A percentile compares a stretch with the other conserved stretches of the same genome.
Conservation (phyloP, 2,113 vertebrate species). For the Cynoglossus semilaevis region DNA sequence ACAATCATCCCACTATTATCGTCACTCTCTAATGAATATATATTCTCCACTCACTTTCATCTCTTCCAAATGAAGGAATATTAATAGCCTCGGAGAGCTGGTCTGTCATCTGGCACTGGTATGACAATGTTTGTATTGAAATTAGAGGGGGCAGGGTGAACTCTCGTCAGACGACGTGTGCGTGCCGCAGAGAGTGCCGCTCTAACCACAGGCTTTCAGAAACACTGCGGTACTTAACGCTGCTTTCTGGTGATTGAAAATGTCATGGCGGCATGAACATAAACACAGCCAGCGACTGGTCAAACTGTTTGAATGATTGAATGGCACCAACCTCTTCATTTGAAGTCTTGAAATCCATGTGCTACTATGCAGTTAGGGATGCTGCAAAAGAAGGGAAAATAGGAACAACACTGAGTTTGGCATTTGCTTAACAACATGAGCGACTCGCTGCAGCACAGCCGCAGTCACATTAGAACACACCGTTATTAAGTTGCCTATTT, state of each 20-base stretch:
- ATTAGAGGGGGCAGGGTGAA: not conserved
- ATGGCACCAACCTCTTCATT: conserved; percentile 78
- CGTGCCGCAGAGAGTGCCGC: not conserved
- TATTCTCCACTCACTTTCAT: too few species aligned
- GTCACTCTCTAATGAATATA: too few species aligned
- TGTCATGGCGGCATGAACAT: conserved; percentile 13
- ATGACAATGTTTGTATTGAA: not conserved
- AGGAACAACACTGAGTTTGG: conserved; percentile 43
- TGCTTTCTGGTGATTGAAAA: conserved; percentile 18
- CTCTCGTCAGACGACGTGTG: too few species aligned
- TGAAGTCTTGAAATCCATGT: conserved; percentile 84
- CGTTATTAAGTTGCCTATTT: conserved; percentile 37
- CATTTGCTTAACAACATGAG: conserved; percentile 33
- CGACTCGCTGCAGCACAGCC: conserved; percentile 27
- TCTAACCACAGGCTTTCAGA: conserved; percentile 12
- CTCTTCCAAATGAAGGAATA: too few species aligned
- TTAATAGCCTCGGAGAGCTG: too few species aligned
- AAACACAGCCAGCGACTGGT: conserved; percentile 27
- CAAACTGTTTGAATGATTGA: conserved; percentile 44
- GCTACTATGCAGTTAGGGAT: conserved; percentile 75
- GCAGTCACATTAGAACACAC: conserved; percentile 36
- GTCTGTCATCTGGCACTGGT: too few species aligned
- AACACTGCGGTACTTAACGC: conserved; percentile 1
- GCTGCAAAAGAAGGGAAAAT: conserved; percentile 53
- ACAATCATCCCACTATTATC: too few species aligned